Evolutionary conservation across 2,888 invertebrate species (phyloP), one percentile per base, ranked within the genome.

Genomic region (Portevinia maculata): DNA sequence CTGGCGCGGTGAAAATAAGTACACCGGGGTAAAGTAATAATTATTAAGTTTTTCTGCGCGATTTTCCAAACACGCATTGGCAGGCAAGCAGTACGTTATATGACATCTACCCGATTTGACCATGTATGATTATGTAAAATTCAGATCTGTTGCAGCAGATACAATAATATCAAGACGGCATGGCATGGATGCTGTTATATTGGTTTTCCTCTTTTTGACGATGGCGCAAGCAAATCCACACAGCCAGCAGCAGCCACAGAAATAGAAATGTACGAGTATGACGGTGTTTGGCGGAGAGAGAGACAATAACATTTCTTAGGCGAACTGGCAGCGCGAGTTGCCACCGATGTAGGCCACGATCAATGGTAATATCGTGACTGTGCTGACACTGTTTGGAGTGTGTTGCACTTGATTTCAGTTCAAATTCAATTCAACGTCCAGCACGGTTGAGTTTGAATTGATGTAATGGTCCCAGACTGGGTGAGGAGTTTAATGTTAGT

Each of bases 311-410:
- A 52, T 44, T 57, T 52, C 57, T 50, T 74, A 50, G 65, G 64
- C 48, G 64, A 67, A 48, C 59, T 11, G 11, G 59, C 52, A 53
- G 30, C 50, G 24, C 19, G 46, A 53, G 37, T 44, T 76, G 60
- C 28, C 53, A 15, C 44, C 62, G 52, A 76, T 76, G 55, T 76
- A 76, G 76, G 76, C 76, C 76, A 76, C 76, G 76, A 76, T 76
- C 76, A 76, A 76, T 76, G 70, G 76, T 62, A 76, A 76, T 69
- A 76, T 76, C 76, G 76, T 76, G 76, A 76, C 76, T 76, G 46
- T 62, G 70, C 76, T 76, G 76, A 76, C 76, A 70, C 76, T 62
- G 76, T 37, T 55, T 55, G 69, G 76, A 76, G 70, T 76, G 75
- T 75, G 67, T 75, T 75, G 75, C 75, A 75, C 75, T 75, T 75